These are phyloP conservation scores for Drosophila peninsularis DNA, from an alignment of 2,888 invertebrate species.

Conservation along the genomic window DNA sequence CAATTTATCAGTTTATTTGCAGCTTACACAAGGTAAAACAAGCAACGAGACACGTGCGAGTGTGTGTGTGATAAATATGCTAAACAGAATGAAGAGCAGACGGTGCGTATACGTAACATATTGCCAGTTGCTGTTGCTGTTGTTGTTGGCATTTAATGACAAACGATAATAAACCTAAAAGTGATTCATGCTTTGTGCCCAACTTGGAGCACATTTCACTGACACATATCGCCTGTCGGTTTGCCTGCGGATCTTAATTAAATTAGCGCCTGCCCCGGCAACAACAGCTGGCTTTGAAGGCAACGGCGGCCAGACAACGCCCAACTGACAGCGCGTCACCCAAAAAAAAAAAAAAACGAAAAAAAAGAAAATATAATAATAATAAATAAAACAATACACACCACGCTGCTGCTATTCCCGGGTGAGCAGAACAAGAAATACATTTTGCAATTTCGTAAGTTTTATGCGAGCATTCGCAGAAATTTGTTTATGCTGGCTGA, in stretches of 20 bases:
- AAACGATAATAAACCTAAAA: constrained; percentile 48
- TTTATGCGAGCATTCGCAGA: constrained; percentile 73
- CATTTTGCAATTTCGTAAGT: constrained; percentile 76
- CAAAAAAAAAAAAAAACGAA: constrained; percentile 15
- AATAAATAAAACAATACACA: constrained; percentile 17
- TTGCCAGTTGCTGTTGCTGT: constrained; percentile 30
- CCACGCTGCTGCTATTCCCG: constrained; percentile 7
- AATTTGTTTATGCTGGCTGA: constrained; percentile 65
- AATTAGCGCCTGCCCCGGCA: constrained; percentile 55
- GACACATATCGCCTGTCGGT: constrained; percentile 65
- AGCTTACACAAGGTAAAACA: constrained; percentile 50
- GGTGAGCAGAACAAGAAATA: constrained; percentile 55
- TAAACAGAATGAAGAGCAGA: constrained; percentile 25
- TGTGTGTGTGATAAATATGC: constrained; percentile 9
- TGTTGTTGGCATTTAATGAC: constrained; percentile 34
- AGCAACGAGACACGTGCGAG: not conserved
- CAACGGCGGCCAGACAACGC: constrained; percentile 36
- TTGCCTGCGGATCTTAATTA: constrained; percentile 67
- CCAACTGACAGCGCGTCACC: constrained; percentile 57
- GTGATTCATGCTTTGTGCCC: constrained; percentile 44
- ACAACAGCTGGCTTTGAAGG: constrained; percentile 37
- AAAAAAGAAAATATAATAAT: constrained; percentile 14
- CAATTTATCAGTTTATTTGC: constrained; percentile 65
- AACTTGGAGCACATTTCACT: constrained; percentile 66
- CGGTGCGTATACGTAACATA: constrained; percentile 53